Percentiles rank a stretch among this genome's conserved stretches.
Evolutionary conservation across 1,140 invertebrate species (phyloP).

Genomic region (Nilaparvata lugens): DNA sequence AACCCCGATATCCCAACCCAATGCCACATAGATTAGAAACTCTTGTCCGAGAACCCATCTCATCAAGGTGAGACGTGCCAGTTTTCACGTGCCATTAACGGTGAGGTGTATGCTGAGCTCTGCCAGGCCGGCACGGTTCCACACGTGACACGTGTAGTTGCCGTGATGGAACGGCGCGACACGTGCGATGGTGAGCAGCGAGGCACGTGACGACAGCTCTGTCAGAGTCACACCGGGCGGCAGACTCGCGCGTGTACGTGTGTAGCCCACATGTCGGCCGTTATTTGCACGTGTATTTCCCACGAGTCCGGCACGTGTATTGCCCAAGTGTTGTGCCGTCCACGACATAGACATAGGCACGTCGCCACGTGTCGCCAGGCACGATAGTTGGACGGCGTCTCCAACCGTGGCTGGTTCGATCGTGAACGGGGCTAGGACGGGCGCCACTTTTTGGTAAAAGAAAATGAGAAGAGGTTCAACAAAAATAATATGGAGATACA

Average conservation of each 20-base stretch:
- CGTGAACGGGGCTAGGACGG: constrained; percentile 4
- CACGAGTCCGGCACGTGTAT: not conserved
- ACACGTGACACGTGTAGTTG: constrained; percentile 24
- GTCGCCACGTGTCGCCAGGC: constrained; percentile 25
- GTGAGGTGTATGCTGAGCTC: constrained; percentile 20
- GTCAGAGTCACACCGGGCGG: constrained; percentile 18
- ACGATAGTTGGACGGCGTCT: constrained; percentile 31
- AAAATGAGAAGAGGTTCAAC: not conserved
- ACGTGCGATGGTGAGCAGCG: constrained; percentile 22
- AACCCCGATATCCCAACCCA: too few species aligned
- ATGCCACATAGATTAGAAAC: too few species aligned
- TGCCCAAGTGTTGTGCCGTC: constrained; percentile 5
- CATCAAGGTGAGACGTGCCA: too few species aligned
- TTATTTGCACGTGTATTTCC: too few species aligned
- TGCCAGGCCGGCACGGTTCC: constrained; percentile 21
- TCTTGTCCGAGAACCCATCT: too few species aligned
- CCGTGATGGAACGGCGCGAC: constrained; percentile 23
- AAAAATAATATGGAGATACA: too few species aligned
- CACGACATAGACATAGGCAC: constrained; percentile 18
- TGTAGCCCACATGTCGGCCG: constrained; percentile 2
- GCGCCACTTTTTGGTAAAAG: constrained; percentile 4
- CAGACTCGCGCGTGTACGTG: not conserved
- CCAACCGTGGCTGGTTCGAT: constrained; percentile 32
- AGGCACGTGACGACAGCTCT: constrained; percentile 16
- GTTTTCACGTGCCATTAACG: constrained; percentile 29